These are phyloP conservation scores for Trachurus trachurus DNA, from an alignment of 2,797 vertebrate genomes.

Conservation along the genomic window DNA sequence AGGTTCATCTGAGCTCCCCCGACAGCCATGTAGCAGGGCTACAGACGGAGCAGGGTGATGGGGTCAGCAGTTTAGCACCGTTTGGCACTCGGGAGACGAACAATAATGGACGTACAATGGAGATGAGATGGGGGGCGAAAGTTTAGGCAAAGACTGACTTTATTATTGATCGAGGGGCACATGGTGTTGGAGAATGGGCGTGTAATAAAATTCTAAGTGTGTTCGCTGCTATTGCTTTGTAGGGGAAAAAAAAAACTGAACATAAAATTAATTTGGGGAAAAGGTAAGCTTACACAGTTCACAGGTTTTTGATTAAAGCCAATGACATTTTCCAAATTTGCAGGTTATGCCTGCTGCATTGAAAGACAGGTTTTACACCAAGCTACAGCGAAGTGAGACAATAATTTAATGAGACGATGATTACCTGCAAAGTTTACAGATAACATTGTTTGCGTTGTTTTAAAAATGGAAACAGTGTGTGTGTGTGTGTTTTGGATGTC, in stretches of 20 bases:
- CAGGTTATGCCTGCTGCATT: slow-evolving; percentile 17
- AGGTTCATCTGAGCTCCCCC: slow-evolving; percentile 29
- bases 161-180: slow-evolving; percentile 32
- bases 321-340: slow-evolving; percentile 11
- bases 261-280: slow-evolving; percentile 3
- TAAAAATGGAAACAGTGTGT: background rate
- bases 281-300: background rate
- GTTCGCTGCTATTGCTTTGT: background rate
- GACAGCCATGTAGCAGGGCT: slow-evolving; percentile 48
- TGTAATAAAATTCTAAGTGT: slow-evolving; percentile 8
- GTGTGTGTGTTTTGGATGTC: background rate
- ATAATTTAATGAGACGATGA: background rate
- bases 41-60: slow-evolving; percentile 52
- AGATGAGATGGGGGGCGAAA: slow-evolving; percentile 47
- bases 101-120: slow-evolving; percentile 52
- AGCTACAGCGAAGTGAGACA: slow-evolving; percentile 8
- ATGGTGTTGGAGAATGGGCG: background rate
- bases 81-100: slow-evolving; percentile 40
- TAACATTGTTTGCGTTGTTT: background rate
- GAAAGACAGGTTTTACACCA: slow-evolving; percentile 20
- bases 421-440: background rate
- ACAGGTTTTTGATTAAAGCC: slow-evolving; percentile 31
- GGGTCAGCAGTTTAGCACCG: slow-evolving; percentile 66
- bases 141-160: slow-evolving; percentile 41
- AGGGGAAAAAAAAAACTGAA: background rate